Base-by-base conservation (phyloP, 2,797 vertebrate genomes). In the Nannoperca obscura region DNA sequence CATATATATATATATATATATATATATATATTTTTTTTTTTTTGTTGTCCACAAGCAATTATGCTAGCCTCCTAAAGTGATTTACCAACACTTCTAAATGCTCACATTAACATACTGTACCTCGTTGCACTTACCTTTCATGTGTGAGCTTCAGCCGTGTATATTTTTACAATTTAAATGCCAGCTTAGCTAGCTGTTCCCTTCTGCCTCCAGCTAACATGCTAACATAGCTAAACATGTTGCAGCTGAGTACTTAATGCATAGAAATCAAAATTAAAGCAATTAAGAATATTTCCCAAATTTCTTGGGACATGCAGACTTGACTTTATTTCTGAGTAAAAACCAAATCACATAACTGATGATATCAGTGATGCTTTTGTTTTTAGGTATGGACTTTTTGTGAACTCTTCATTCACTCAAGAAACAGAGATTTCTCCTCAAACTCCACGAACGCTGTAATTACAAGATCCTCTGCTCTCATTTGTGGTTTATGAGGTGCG, bases 401-500 rank as follows among this genome's bases (percentile, higher is more conserved):
- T 63, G 27, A 65, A 69, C 77, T 74, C 40, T 46, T 73, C 20
- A 44, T 36, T 36, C 67, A 71, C 53, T 82, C 15, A 34, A 71
- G 47, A 68, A n/a, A 20, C 13, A 61, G 42, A 69, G 32, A 38
- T 57, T 57, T 78, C 63, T 61, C 59, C 52, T 70, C 42, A 24
- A 77, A 63, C 44, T 64, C 15, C 32, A 30, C n/a, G 44, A 12
- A 79, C 65, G 78, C 53, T 74, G 65, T 80, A 83, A 88, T 83
- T 85, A 89, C 53, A 70, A 64, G 50, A 74, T 58, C 46, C 47
- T 55, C 53, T 62, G 72, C 81, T 82, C 85, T 85, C 65, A 77
- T 85, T 81, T 27, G 58, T 66, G 52, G 55, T 86, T 89, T 86
- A 78, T 59, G 80, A 86, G 59, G 66, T 78, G 77, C 61, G 49